These are phyloP conservation scores for Eubucco bourcierii DNA, from an alignment of 2,113 vertebrate genomes.

Conservation along the genomic window DNA sequence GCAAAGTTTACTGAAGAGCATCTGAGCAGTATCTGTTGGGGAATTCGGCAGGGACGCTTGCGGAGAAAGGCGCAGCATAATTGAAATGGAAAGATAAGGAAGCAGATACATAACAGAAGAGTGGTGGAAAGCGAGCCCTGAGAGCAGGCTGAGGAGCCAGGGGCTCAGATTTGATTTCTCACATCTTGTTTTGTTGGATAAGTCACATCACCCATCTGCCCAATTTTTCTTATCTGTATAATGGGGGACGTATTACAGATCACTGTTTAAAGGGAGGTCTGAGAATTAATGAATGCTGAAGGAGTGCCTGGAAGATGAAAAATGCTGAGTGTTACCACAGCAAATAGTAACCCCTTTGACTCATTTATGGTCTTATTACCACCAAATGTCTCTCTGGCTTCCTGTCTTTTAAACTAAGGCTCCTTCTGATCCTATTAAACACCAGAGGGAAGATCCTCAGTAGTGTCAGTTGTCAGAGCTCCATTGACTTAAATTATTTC, in stretches of 20 bases:
- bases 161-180: conserved; percentile 10
- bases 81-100: conserved; percentile 25
- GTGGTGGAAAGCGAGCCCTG: background rate
- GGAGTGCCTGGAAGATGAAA: conserved; percentile 18
- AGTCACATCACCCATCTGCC: background rate
- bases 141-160: background rate
- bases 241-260: background rate
- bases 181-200: background rate
- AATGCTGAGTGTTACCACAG: conserved; percentile 6
- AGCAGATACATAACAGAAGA: background rate
- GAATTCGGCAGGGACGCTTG: background rate
- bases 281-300: conserved; percentile 27
- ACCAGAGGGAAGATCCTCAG: background rate
- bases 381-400: conserved; percentile 26
- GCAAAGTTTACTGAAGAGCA: background rate
- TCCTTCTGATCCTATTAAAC: conserved; percentile 53
- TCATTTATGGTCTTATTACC: conserved; percentile 56
- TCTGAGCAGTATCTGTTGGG: background rate
- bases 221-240: conserved; percentile 17
- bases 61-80: background rate
- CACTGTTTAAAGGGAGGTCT: background rate
- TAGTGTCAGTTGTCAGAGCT: conserved; percentile 43
- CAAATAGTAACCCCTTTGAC: conserved; percentile 48
- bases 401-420: conserved; percentile 35
- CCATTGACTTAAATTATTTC: conserved; percentile 59